These are phyloP conservation scores for Allolobophora icterica DNA, from an alignment of 2,888 invertebrate genomes.

Conservation along the genomic window DNA sequence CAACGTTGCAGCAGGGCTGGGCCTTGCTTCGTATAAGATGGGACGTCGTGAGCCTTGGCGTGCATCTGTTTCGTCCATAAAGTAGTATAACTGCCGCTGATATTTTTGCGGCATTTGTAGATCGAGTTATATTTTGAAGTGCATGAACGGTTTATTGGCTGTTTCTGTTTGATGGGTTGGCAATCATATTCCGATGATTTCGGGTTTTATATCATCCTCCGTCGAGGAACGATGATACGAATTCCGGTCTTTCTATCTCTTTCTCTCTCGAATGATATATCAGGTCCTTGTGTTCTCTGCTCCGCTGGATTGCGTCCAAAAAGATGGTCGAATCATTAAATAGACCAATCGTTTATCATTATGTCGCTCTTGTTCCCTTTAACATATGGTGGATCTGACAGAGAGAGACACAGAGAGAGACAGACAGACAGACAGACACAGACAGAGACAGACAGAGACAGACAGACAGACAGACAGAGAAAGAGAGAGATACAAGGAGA, in stretches of 20 bases:
- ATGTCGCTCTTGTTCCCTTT: not conserved
- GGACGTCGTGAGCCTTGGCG: not conserved
- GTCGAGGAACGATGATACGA: not conserved
- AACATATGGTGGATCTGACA: not conserved
- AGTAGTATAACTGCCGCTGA: not conserved
- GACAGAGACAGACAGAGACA: not conserved
- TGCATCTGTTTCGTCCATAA: conserved; percentile 11
- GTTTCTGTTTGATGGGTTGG: not conserved
- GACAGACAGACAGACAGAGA: not conserved
- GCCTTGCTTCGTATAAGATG: not conserved
- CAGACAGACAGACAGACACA: not conserved
- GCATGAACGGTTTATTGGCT: not conserved
- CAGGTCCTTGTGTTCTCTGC: not conserved
- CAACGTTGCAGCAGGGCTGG: not conserved
- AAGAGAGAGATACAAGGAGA: not conserved
- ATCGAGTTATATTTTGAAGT: conserved; percentile 24
- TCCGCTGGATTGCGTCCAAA: not conserved
- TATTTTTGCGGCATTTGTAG: conserved; percentile 21
- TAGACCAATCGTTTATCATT: not conserved
- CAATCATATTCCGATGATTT: not conserved
- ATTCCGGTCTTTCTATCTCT: too few relatives aligned
- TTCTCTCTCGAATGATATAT: too few relatives aligned
- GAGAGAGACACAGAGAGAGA: not conserved
- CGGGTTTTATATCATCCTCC: not conserved
- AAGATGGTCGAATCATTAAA: conserved; percentile 17